Percentiles rank a stretch among this genome's conserved stretches.
These are phyloP conservation scores for Dolichomitus sp. DNA, from an alignment of 2,888 invertebrate species.

Conservation along the genomic window DNA sequence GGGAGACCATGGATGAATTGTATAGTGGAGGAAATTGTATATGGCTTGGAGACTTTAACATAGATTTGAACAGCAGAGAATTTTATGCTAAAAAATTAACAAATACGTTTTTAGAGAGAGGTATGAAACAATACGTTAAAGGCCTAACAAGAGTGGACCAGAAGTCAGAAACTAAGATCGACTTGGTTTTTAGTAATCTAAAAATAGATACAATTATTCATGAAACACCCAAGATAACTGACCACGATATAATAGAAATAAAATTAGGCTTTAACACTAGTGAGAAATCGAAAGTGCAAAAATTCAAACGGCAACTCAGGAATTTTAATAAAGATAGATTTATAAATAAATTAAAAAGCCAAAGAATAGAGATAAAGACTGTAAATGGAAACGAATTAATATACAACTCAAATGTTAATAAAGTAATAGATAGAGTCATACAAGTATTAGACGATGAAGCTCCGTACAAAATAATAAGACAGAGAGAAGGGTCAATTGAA, in stretches of 20 bases:
- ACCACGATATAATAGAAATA: conserved; percentile 5
- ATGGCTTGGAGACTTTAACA: conserved; percentile 37
- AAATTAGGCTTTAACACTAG: background rate
- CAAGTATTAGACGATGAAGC: background rate
- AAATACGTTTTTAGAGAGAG: conserved; percentile 10
- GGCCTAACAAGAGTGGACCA: background rate
- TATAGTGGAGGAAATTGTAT: conserved; percentile 24
- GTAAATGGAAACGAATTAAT: background rate
- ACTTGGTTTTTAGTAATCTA: conserved; percentile 9
- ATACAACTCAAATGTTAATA: background rate
- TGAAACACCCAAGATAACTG: background rate
- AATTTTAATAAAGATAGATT: background rate
- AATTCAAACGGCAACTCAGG: background rate
- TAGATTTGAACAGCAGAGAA: background rate
- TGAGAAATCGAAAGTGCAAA: background rate
- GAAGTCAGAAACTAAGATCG: background rate
- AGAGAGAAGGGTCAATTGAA: too few species aligned
- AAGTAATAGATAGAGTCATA: background rate
- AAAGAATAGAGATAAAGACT: background rate
- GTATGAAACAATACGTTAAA: conserved; percentile 34
- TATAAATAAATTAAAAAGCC: background rate
- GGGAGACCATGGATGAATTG: background rate
- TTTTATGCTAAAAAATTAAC: conserved; percentile 21
- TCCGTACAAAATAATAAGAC: background rate
- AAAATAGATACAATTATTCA: background rate